Evolutionary conservation across 2,113 vertebrate genomes (phyloP).

Genomic region (Argyrosomus japonicus): DNA sequence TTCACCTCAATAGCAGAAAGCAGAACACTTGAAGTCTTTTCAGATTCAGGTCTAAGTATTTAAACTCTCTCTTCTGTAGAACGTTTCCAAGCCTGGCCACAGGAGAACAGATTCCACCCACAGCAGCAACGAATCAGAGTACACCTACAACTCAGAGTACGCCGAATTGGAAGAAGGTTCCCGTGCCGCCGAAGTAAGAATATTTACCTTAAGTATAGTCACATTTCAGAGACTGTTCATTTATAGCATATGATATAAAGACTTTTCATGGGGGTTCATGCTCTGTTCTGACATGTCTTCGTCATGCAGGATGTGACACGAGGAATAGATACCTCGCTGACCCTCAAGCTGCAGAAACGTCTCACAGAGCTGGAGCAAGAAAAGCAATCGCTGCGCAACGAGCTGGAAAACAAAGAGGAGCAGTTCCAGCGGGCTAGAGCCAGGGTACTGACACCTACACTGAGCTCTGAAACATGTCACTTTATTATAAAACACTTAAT

Average conservation of each 20-base stretch:
- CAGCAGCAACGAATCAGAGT: slow-evolving; percentile 98
- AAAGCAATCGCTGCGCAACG: slow-evolving; percentile 94
- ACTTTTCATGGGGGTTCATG: too few species aligned
- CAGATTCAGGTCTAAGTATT: background rate
- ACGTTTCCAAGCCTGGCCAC: slow-evolving; percentile 92
- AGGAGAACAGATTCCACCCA: slow-evolving; percentile 96
- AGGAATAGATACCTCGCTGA: slow-evolving; percentile 94
- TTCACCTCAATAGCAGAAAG: background rate
- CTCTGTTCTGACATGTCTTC: background rate
- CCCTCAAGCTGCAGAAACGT: slow-evolving; percentile 98
- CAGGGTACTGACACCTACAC: slow-evolving; percentile 81
- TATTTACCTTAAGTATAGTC: background rate
- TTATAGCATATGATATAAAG: too few species aligned
- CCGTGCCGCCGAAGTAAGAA: slow-evolving; percentile 88
- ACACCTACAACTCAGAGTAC: slow-evolving; percentile 95
- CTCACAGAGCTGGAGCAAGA: slow-evolving; percentile 96
- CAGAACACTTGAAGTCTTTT: background rate
- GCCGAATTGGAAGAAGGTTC: slow-evolving; percentile 91
- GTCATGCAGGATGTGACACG: slow-evolving; percentile 91
- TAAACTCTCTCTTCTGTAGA: slow-evolving; percentile 77
- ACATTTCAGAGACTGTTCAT: background rate
- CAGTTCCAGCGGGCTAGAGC: slow-evolving; percentile 92
- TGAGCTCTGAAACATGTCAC: background rate
- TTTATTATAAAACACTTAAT: background rate
- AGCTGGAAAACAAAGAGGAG: slow-evolving; percentile 95